phyloP scores from a whole-genome alignment of 2,113 vertebrate genomes.

The Oncorhynchus kisutch region DNA sequence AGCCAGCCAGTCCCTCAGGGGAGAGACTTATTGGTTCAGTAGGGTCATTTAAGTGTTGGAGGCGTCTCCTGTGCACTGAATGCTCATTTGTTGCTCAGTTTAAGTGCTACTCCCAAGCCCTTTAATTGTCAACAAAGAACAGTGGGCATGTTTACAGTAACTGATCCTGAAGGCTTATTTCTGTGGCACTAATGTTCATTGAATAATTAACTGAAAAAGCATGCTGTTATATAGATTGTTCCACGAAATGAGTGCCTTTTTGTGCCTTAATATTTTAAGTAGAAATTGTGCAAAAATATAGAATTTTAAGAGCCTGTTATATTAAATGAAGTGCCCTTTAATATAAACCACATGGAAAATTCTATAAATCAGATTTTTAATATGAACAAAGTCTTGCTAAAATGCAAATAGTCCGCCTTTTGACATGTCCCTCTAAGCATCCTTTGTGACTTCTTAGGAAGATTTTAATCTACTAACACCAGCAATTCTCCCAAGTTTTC shows the following conservation, averaged over 20 bases:
- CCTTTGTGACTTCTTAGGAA: too few relatives aligned
- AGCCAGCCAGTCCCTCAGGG: slow-evolving; percentile 29
- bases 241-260: background rate
- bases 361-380: too few relatives aligned
- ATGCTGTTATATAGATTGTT: background rate
- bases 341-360: too few relatives aligned
- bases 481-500: too few relatives aligned
- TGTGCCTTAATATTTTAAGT: too few relatives aligned
- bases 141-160: slow-evolving; percentile 13
- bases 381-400: too few relatives aligned
- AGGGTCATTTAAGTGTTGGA: slow-evolving; percentile 26
- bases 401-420: too few relatives aligned
- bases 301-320: too few relatives aligned
- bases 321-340: too few relatives aligned
- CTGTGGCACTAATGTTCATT: background rate
- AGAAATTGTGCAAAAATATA: too few relatives aligned
- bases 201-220: slow-evolving; percentile 25
- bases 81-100: slow-evolving; percentile 25
- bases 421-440: too few relatives aligned
- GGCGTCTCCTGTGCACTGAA: slow-evolving; percentile 17
- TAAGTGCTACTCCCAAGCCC: slow-evolving; percentile 55
- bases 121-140: slow-evolving; percentile 47
- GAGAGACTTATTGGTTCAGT: slow-evolving; percentile 39
- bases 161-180: background rate
- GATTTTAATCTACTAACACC: too few relatives aligned